These are phyloP conservation scores for Didymodactylos carnosus DNA, from an alignment of 2,888 invertebrate genomes.

Conservation along the genomic window DNA sequence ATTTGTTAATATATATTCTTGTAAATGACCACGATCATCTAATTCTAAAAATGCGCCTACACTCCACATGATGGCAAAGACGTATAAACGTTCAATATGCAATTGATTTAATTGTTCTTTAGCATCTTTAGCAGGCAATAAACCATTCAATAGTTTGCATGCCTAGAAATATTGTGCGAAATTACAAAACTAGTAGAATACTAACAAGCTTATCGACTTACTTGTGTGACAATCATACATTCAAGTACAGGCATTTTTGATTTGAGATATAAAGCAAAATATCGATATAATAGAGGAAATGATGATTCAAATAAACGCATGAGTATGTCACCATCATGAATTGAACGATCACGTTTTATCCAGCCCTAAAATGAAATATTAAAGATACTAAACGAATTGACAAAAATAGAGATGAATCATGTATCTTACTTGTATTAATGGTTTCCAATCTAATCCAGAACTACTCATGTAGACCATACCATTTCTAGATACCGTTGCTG, in stretches of 20 bases:
- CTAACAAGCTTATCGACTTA: conserved; percentile 12
- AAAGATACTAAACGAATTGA: neutral
- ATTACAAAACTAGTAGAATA: neutral
- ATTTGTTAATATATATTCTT: conserved; percentile 43
- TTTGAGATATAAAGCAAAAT: conserved; percentile 60
- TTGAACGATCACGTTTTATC: conserved; percentile 26
- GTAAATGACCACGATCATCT: conserved; percentile 24
- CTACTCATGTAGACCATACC: conserved; percentile 83
- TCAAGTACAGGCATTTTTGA: conserved; percentile 69
- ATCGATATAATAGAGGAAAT: conserved; percentile 52
- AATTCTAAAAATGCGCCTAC: conserved; percentile 51
- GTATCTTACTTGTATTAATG: conserved; percentile 52
- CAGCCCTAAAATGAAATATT: conserved; percentile 5
- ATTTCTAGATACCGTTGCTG: conserved; percentile 79
- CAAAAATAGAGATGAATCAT: neutral
- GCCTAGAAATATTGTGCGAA: conserved; percentile 20
- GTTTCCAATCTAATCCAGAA: conserved; percentile 74
- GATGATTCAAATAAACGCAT: conserved; percentile 55
- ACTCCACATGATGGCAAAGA: conserved; percentile 72
- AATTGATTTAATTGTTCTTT: conserved; percentile 22
- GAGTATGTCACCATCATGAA: conserved; percentile 41
- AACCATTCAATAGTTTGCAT: conserved; percentile 51
- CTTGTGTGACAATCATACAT: conserved; percentile 63
- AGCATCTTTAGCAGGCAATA: conserved; percentile 47
- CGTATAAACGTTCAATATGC: conserved; percentile 60